These are phyloP conservation scores for Argya squamiceps DNA, from an alignment of 2,797 vertebrate genomes.

Conservation along the genomic window DNA sequence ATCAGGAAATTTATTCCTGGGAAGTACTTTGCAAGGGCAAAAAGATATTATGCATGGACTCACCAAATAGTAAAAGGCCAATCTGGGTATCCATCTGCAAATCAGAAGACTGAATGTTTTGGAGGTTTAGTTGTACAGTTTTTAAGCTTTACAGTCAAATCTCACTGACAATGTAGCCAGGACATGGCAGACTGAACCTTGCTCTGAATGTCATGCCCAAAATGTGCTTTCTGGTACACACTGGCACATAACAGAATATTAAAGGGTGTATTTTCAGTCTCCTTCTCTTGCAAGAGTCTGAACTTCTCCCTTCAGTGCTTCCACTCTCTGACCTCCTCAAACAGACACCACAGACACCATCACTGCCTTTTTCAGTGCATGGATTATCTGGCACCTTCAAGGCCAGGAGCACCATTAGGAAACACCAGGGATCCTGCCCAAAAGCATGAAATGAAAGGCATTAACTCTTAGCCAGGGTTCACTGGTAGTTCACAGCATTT, in stretches of 20 bases:
- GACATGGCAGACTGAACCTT: neutral
- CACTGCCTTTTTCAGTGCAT: neutral
- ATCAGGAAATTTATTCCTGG: neutral
- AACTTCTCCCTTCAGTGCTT: neutral
- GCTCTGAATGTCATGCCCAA: neutral
- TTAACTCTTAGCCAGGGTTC: neutral
- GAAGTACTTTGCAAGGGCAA: neutral
- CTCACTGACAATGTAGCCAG: neutral
- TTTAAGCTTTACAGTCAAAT: neutral
- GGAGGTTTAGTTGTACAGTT: neutral
- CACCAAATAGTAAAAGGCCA: neutral
- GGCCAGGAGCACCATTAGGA: neutral
- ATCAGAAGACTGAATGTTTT: neutral
- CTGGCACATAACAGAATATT: neutral
- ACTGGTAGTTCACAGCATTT: neutral
- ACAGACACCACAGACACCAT: neutral
- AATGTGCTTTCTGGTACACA: neutral
- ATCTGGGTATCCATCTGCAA: neutral
- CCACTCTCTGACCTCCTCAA: neutral
- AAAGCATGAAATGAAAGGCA: neutral
- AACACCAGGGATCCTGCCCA: neutral
- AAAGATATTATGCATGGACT: neutral
- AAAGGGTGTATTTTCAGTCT: neutral
- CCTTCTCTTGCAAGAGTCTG: neutral
- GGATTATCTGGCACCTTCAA: neutral